These are phyloP conservation scores for Epistrophe eligans DNA, from an alignment of 2,888 invertebrate species.

Conservation along the genomic window DNA sequence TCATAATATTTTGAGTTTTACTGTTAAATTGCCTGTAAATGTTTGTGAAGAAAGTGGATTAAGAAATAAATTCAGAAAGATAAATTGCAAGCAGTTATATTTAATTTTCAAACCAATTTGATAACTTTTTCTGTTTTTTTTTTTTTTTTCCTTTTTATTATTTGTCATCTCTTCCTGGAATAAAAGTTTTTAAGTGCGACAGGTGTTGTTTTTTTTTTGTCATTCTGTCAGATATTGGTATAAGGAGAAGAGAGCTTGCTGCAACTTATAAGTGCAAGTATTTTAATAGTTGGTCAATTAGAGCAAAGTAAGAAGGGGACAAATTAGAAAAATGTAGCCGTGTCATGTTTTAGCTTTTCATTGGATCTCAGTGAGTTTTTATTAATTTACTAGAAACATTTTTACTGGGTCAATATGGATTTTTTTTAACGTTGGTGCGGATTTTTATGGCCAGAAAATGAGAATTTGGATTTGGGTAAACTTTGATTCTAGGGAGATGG, in stretches of 20 bases:
- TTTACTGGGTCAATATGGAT: too few species aligned
- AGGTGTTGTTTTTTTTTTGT: background rate
- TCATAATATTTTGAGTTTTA: background rate
- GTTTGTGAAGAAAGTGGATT: constrained; percentile 9
- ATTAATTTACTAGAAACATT: too few species aligned
- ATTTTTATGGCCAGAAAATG: too few species aligned
- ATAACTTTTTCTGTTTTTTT: background rate
- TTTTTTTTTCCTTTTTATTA: background rate
- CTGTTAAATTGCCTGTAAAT: constrained; percentile 22
- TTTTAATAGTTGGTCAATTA: too few species aligned
- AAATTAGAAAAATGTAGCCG: too few species aligned
- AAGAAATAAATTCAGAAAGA: constrained; percentile 1
- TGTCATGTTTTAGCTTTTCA: too few species aligned
- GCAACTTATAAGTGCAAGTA: background rate
- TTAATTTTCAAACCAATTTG: background rate
- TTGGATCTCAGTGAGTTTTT: too few species aligned
- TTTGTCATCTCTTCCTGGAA: background rate
- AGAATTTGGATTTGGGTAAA: too few species aligned
- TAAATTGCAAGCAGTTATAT: background rate
- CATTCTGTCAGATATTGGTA: background rate
- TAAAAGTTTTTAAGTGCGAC: background rate
- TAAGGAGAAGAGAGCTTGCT: background rate
- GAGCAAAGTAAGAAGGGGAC: too few species aligned
- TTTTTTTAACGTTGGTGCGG: too few species aligned
- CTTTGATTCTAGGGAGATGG: too few species aligned